Evolutionary conservation across 1,140 invertebrate genomes (phyloP).

Genomic region (Telenomus remus): DNA sequence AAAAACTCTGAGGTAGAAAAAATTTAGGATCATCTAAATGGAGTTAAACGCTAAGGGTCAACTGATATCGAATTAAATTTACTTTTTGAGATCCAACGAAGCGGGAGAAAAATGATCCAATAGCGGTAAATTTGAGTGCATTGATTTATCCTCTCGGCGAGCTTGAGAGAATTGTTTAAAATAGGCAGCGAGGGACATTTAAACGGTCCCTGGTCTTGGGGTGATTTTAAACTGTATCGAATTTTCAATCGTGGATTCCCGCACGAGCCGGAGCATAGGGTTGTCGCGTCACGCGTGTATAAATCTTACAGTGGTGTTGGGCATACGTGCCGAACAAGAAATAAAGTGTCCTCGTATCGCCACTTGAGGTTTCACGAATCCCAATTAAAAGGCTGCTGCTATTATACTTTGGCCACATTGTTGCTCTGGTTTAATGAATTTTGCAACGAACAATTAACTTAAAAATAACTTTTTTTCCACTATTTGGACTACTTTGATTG

Average conservation of each 20-base stretch:
- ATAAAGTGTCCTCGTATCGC: constrained; percentile 31
- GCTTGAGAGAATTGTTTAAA: constrained; percentile 65
- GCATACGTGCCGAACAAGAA: constrained; percentile 43
- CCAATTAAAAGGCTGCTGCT: constrained; percentile 32
- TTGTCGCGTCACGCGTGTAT: constrained; percentile 42
- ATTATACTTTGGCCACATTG: background rate
- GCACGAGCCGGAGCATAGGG: constrained; percentile 47
- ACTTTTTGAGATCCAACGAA: background rate
- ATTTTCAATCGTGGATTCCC: constrained; percentile 66
- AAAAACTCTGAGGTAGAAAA: too few relatives aligned
- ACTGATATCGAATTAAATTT: constrained; percentile 26
- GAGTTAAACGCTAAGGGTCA: constrained; percentile 11
- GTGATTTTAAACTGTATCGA: constrained; percentile 68
- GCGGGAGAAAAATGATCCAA: constrained; percentile 39
- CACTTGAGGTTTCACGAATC: constrained; percentile 36
- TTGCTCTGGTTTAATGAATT: too few relatives aligned
- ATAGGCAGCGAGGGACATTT: constrained; percentile 66
- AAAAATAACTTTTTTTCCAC: too few relatives aligned
- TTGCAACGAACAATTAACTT: too few relatives aligned
- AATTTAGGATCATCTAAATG: background rate
- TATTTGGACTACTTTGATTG: too few relatives aligned
- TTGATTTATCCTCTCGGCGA: constrained; percentile 52
- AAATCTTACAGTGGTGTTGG: constrained; percentile 26
- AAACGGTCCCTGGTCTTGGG: constrained; percentile 65
- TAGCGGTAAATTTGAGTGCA: constrained; percentile 16